Percentiles rank a stretch among this genome's conserved stretches.
phyloP scores from a whole-genome alignment of 2,797 vertebrate species.

The Poeciliopsis turneri region DNA sequence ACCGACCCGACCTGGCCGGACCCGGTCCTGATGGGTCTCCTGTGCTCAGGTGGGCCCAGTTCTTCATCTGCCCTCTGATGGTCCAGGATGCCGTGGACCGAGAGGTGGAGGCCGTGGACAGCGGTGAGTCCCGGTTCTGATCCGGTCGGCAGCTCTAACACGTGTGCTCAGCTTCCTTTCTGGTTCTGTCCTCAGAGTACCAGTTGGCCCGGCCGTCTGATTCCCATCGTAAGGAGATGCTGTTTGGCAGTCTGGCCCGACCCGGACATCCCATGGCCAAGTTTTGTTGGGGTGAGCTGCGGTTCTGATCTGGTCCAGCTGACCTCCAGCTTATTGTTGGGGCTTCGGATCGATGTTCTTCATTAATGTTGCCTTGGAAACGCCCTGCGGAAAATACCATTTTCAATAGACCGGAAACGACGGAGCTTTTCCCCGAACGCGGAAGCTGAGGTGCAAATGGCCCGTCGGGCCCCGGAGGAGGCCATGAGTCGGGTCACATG shows the following conservation, averaged over 20 bases:
- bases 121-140: conserved; percentile 80
- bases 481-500: no score
- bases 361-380: no score
- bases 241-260: conserved; percentile 93
- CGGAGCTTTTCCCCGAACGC: no score
- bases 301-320: no score
- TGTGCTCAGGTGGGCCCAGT: conserved; percentile 92
- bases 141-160: neutral
- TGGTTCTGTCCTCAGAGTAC: conserved; percentile 82
- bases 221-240: conserved; percentile 92
- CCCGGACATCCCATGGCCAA: conserved; percentile 94
- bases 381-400: no score
- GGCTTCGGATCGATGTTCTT: no score
- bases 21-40: neutral
- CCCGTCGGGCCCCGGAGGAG: no score
- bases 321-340: no score
- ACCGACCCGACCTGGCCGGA: neutral
- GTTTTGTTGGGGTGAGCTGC: conserved; percentile 93
- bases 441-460: no score
- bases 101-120: conserved; percentile 97
- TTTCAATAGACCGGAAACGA: no score
- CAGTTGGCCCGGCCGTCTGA: conserved; percentile 92
- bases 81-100: conserved; percentile 92
- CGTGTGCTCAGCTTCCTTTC: neutral
- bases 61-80: conserved; percentile 96